Evolutionary conservation across 2,797 vertebrate genomes (phyloP).

Genomic region (Microhierax caerulescens): DNA sequence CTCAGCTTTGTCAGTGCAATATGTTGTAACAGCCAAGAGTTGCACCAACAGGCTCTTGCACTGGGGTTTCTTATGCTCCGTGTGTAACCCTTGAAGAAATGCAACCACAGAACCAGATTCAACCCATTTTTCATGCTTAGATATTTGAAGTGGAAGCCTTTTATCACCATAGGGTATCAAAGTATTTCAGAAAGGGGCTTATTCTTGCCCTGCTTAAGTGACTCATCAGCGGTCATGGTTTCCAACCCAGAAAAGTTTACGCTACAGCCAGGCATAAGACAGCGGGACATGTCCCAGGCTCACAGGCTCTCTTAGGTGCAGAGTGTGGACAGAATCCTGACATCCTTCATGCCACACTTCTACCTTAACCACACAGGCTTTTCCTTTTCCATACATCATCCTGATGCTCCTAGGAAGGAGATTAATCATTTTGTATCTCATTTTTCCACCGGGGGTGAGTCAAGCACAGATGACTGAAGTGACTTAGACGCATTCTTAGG

Average conservation of each 20-base stretch:
- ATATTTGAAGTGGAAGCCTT: background rate
- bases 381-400: conserved; percentile 16
- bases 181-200: background rate
- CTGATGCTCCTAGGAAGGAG: background rate
- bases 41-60: background rate
- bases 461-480: conserved; percentile 20
- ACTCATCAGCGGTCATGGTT: background rate
- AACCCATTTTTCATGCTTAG: background rate
- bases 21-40: background rate
- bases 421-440: background rate
- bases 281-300: background rate
- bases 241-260: background rate
- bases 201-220: background rate
- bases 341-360: background rate
- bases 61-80: background rate
- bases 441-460: conserved; percentile 26
- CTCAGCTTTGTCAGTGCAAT: background rate
- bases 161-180: background rate
- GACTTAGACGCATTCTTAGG: background rate
- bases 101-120: rapidly evolving
- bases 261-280: background rate
- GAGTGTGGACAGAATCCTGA: background rate
- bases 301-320: background rate
- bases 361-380: background rate
- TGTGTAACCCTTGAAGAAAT: background rate